Base-by-base conservation (phyloP, 2,113 vertebrate genomes). In the Ranitomeya variabilis region DNA sequence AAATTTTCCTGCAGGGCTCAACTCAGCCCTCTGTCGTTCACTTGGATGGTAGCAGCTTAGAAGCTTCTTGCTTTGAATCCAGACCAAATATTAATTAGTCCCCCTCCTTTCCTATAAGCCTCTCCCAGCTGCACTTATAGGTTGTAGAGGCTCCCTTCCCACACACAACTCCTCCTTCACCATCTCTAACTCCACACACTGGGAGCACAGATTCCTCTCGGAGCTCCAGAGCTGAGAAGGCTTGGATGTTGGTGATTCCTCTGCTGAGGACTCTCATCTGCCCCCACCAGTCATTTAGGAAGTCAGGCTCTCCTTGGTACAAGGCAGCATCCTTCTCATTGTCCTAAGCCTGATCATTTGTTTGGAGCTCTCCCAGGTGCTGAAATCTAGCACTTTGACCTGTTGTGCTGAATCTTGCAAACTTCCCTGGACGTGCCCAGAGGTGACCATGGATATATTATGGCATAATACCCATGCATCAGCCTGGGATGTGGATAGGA, bases 11-110 rank as follows among this genome's bases (percentile, higher is more conserved):
- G 80, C 82, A 85, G 76, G 60, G 82, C 87, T 89, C 87, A 85
- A 78, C 73, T 76, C 73, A 23, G 87, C 87, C 87, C 87, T 85
- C 87, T 89, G 51, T 79, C 71, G 87, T 51, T 59, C 81, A 89
- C 51, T 59, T n/a, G 4, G 13, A 37, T 76, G 51, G 19, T 54
- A 84, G 87, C 81, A 84, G 71, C 81, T 84, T 15, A 31, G 57
- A 23, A 89, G 59, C 52, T 85, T 2, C 73, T 26, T 84, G 87
- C 80, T 88, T 77, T 78, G 87, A 69, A 89, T 89, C 81, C 60
- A 64, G 60, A 84, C 73, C 66, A 89, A 89, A 84, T 89, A 84
- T 78, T 84, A 88, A 88, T 83, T 76, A 78, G 7, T 21, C 55
- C 31, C 80, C 80, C 80, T 31, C 80, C 69, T 7, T 23, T 45